Evolutionary conservation across 1,140 invertebrate genomes (phyloP), one percentile per base, ranked within the genome.

Genomic region (Episyrphus balteatus): DNA sequence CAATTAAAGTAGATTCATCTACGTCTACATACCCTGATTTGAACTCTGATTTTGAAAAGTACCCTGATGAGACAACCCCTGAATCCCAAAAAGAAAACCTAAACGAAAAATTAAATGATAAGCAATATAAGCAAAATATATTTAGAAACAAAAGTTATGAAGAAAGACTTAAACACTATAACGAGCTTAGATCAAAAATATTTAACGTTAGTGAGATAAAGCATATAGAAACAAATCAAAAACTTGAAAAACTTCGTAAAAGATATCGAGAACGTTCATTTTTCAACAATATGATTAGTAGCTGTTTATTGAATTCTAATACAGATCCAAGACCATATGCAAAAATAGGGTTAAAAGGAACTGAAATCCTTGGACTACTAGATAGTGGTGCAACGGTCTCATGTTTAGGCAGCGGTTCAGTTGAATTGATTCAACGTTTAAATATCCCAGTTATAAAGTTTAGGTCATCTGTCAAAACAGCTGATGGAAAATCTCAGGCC

Each of bases 121-220:
- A 6, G 19, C n/a, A n/a, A n/a, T n/a, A n/a, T n/a, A n/a, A n/a
- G n/a, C n/a, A n/a, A n/a, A n/a, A n/a, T n/a, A n/a, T 17, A 21
- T n/a, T n/a, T n/a, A n/a, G n/a, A n/a, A n/a, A n/a, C n/a, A n/a
- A n/a, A n/a, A n/a, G n/a, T n/a, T n/a, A 2, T 11, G 15, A 14
- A n/a, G 17, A 21, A 1, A 19, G 5, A 17, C 12, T 37, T 32
- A 37, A 21, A 5, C 6, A 26, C 3, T 3, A 1, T 13, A 14
- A 9, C 2, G 3, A 5, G 17, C 31, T 5, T 1, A 12, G 12
- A 15, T 3, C 2, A 1, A 9, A 1, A 15, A 44, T 26, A n/a
- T 44, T 2, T n/a, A 44, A 1, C 26, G 26, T n/a, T 41, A 18
- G 11, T 11, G 13, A 58, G 56, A 48, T 21, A 31, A 31, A 9